Evolutionary conservation across 2,113 vertebrate species (phyloP).

Genomic region (Pycnonotus jocosus): DNA sequence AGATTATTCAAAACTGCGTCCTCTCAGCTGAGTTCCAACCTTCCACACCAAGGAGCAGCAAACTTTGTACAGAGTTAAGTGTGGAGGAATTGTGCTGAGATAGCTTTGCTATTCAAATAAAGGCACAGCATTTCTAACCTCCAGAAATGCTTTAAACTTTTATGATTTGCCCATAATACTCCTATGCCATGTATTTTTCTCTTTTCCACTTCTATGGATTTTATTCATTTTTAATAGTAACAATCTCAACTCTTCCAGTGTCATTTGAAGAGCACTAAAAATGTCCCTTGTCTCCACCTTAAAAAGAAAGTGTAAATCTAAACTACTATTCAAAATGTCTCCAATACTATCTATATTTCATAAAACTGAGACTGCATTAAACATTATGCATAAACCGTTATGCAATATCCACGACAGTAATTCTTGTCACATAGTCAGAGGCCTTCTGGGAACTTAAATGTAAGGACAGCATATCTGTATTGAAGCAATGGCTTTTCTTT

Average conservation of each 20-base stretch:
- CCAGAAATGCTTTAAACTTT: neutral
- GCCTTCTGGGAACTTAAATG: neutral
- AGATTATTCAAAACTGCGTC: neutral
- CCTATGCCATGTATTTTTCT: neutral
- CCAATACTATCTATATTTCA: neutral
- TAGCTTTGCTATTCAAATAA: neutral
- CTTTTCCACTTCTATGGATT: neutral
- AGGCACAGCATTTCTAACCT: neutral
- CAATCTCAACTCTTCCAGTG: neutral
- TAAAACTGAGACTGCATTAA: conserved; percentile 10
- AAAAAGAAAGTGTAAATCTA: conserved; percentile 14
- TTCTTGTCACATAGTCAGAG: neutral
- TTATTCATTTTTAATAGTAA: neutral
- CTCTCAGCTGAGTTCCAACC: neutral
- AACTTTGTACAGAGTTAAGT: neutral
- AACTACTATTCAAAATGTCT: neutral
- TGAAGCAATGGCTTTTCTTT: neutral
- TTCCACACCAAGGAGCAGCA: neutral
- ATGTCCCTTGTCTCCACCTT: neutral
- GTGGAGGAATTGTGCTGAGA: neutral
- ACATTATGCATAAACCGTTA: neutral
- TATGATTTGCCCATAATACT: neutral
- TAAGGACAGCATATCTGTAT: neutral
- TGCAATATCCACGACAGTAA: neutral
- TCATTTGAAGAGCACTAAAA: neutral